Base-by-base conservation (phyloP, 2,888 invertebrate species). In the Pachymerium ferrugineum region DNA sequence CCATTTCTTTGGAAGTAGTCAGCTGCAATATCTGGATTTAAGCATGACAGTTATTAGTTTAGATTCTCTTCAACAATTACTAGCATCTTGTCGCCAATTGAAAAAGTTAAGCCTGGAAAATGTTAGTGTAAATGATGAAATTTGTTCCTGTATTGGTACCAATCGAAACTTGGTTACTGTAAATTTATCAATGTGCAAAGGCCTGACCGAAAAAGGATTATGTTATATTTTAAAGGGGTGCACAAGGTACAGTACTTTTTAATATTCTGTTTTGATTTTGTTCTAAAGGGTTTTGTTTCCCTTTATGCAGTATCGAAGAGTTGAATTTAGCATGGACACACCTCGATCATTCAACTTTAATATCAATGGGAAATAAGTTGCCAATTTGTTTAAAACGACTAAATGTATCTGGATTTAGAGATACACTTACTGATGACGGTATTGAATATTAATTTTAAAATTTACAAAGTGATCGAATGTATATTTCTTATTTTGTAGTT, bases 71-170 rank as follows among this genome's bases (percentile, higher is more conserved):
- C 80, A 80, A 62, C 78, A 81, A 62, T 77, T 88, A n/a, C 84
- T 96, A 35, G 82, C 84, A 0, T 85, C 88, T 5, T 94, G 94
- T 82, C 85, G 86, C 4, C 84, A 86, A 12, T 84, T 96, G 33
- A 88, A 88, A 79, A 95, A 94, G 81, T 84, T 96, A 3, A 95
- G 95, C 78, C 82, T 96, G 73, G 97, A 97, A 82, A 89, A 90
- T 79, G 88, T 92, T 22, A 82, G 82, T 8, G 76, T 95, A 0
- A 87, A 87, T 78, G 86, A 88, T 76, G 83, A 83, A 0, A 88
- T 90, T 25, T 89, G 92, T 79, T 78, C 78, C 81, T 82, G 89
- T 71, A 88, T 95, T 75, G 87, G 89, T 77, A 80, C 86, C 80
- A 91, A 88, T 81, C 81, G 80, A 69, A 84, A 89, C 67, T 82